Evolutionary conservation across 1,140 invertebrate genomes (phyloP), one percentile per base, ranked within the genome.

Genomic region (Drosophila lacertosa): DNA sequence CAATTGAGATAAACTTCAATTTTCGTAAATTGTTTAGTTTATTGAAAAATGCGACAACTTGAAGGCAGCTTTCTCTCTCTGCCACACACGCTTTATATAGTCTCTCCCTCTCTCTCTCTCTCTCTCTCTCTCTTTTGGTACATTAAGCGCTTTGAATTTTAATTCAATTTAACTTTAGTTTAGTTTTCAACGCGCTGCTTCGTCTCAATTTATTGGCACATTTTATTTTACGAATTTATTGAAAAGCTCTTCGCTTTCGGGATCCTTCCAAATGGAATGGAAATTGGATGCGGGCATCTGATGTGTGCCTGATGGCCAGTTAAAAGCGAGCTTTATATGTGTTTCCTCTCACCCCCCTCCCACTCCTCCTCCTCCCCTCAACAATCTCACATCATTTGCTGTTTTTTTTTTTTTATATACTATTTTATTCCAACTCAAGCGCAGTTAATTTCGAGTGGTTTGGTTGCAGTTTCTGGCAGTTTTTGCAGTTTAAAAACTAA

Each of bases 21-120:
- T 88, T 88, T 88, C 82, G 82, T 88, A 88, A 88, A 88, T 88
- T 88, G 82, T 88, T 88, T 88, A 88, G 82, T 88, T 88, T 88
- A 88, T 88, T 88, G 82, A 88, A 88, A 88, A 88, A 88, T 88
- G 77, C 82, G 83, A 89, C 82, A 68, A 86, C 80, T 84, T 88
- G 77, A 88, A 88, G 82, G 76, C 63, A 78, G 32, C 44, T 62
- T 54, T 58, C 65, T 13, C 42, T 22, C 42, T 7, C 11, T 24
- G 4, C n/a, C n/a, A 10, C 32, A 35, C 39, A 45, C 51, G 33
- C 2, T 32, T 5, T 45, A 10, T 9, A 6, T 55, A 0, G 2
- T 16, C 37, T 9, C 39, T 18, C 22, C 20, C 26, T 18, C 24
- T 9, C 35, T n/a, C 24, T 15, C 22, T 9, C 16, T 22, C 13